A percentile compares a stretch with the other conserved stretches of the same genome.
phyloP scores from a whole-genome alignment of 2,888 invertebrate species.

The Ennomos erosarius region DNA sequence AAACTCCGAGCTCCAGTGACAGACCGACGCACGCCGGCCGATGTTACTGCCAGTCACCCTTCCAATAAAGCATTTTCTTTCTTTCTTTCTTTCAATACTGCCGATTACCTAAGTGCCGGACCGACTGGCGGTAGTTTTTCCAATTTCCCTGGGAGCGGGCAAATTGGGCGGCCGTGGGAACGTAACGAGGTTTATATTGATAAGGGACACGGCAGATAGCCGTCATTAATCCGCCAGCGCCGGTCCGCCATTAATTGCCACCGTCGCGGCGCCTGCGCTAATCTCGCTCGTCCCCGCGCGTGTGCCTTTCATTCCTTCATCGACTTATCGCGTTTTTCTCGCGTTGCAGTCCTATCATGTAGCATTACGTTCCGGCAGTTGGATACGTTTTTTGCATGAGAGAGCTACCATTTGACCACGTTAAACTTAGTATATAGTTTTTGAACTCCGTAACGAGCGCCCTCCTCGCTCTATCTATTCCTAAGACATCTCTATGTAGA shows the following conservation, averaged over 20 bases:
- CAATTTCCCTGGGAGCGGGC: constrained; percentile 47
- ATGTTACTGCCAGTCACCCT: constrained; percentile 34
- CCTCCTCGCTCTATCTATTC: no score
- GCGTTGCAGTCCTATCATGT: neutral
- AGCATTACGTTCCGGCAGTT: neutral
- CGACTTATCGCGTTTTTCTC: neutral
- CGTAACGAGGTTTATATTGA: constrained; percentile 49
- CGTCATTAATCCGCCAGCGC: constrained; percentile 44
- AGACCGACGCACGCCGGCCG: constrained; percentile 6
- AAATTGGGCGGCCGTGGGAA: constrained; percentile 42
- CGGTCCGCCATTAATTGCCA: constrained; percentile 6
- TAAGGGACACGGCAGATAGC: constrained; percentile 47
- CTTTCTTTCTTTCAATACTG: no score
- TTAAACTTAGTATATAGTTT: no score
- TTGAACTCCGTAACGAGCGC: no score
- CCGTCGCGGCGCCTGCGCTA: constrained; percentile 5
- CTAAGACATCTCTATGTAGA: no score
- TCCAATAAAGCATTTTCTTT: no score
- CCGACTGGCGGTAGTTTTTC: constrained; percentile 40
- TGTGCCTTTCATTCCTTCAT: neutral
- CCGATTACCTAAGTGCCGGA: constrained; percentile 34
- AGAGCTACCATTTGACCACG: no score
- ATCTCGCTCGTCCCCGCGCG: constrained; percentile 5
- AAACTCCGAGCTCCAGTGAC: no score
- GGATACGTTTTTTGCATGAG: no score